Evolutionary conservation across 2,113 vertebrate species (phyloP).

Genomic region (Gallinago jamesoni): DNA sequence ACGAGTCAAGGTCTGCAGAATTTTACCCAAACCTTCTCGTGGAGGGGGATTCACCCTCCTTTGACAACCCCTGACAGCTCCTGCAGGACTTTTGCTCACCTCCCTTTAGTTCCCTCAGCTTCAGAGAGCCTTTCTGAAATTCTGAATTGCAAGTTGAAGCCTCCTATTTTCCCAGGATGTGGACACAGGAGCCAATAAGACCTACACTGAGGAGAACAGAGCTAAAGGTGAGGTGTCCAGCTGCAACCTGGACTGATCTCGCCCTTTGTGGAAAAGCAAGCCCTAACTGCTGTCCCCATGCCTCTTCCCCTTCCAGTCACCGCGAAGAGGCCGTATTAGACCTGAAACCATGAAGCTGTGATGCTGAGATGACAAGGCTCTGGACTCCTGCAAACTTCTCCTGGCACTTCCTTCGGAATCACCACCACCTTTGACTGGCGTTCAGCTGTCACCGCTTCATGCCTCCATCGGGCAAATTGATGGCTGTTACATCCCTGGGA

Average conservation of each 20-base stretch:
- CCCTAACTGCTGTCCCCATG: not conserved
- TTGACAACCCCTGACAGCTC: not conserved
- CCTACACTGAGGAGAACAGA: not conserved
- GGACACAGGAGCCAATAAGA: not conserved
- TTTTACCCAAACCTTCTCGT: not conserved
- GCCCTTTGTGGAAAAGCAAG: not conserved
- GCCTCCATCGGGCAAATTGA: not conserved
- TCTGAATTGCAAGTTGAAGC: not conserved
- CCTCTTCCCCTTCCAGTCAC: not conserved
- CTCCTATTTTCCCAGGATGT: not conserved
- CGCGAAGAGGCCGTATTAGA: not conserved
- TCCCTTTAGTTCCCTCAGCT: not conserved
- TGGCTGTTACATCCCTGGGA: not conserved
- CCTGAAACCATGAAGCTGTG: not conserved
- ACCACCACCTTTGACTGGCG: not conserved
- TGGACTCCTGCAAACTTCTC: not conserved
- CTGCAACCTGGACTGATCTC: not conserved
- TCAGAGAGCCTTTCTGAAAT: not conserved
- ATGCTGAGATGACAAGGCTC: not conserved
- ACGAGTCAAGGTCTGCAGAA: not conserved
- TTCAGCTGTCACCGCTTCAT: not conserved
- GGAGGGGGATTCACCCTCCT: not conserved
- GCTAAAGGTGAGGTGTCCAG: not conserved
- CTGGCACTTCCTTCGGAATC: not conserved
- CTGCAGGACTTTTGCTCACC: not conserved